Evolutionary conservation across 2,113 vertebrate species (phyloP).

Genomic region (Perca schrenkii): DNA sequence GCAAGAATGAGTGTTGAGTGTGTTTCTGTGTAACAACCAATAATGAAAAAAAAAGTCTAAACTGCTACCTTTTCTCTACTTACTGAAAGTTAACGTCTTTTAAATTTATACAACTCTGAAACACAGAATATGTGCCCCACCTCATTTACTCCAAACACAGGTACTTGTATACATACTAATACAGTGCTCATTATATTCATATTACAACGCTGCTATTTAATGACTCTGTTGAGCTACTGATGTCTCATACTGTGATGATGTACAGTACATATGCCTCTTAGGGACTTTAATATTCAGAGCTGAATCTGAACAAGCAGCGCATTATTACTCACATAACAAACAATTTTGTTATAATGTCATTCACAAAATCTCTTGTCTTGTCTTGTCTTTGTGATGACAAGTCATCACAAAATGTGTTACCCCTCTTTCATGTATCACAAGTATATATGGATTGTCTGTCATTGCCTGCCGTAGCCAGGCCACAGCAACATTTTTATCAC

Average conservation of each 20-base stretch:
- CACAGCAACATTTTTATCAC: background rate
- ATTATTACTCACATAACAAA: too few relatives aligned
- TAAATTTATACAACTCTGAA: background rate
- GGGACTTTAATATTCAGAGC: slow-evolving; percentile 10
- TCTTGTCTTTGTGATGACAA: background rate
- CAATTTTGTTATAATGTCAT: too few relatives aligned
- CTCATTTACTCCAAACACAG: slow-evolving; percentile 29
- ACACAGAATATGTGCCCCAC: background rate
- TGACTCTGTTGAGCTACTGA: slow-evolving; percentile 31
- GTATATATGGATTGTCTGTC: background rate
- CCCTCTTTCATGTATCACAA: background rate
- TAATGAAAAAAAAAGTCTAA: too few relatives aligned
- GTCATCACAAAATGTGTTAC: background rate
- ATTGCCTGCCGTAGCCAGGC: background rate
- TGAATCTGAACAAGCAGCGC: too few relatives aligned
- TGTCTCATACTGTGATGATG: slow-evolving; percentile 21
- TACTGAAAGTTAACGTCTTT: background rate
- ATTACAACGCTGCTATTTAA: slow-evolving; percentile 40
- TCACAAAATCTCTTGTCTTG: too few relatives aligned
- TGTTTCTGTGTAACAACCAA: background rate
- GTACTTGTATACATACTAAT: slow-evolving; percentile 22
- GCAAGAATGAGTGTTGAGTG: background rate
- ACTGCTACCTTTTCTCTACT: background rate
- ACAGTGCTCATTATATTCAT: slow-evolving; percentile 47
- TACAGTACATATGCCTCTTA: background rate